phyloP scores from a whole-genome alignment of 2,113 vertebrate genomes.

The Aythya baeri region DNA sequence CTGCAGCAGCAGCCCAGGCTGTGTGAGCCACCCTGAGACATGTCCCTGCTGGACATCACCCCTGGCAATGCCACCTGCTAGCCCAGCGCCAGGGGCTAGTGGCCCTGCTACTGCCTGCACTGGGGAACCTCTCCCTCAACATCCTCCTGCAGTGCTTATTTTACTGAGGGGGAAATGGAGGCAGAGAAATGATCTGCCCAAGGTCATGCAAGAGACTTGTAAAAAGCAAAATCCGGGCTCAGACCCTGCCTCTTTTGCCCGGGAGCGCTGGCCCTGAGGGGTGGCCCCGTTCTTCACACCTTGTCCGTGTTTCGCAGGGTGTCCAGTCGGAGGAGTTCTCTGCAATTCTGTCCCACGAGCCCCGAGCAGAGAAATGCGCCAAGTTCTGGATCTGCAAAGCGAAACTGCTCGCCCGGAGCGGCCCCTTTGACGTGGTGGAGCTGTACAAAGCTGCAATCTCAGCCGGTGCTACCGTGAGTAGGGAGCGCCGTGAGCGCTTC shows the following conservation, averaged over 20 bases:
- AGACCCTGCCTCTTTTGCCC: background rate
- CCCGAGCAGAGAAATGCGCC: constrained; percentile 86
- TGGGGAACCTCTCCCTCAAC: background rate
- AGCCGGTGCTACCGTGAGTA: constrained; percentile 81
- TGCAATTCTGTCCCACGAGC: constrained; percentile 79
- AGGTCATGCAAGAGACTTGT: rapidly evolving
- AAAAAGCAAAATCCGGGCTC: background rate
- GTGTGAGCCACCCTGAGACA: background rate
- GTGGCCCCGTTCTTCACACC: background rate
- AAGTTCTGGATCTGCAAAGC: constrained; percentile 93
- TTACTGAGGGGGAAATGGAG: background rate
- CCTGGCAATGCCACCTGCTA: rapidly evolving
- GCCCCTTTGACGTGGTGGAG: constrained; percentile 79
- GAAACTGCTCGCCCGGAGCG: constrained; percentile 80
- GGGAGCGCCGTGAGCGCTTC: rapidly evolving
- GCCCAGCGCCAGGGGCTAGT: background rate
- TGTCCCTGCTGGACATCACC: background rate
- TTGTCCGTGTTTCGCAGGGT: constrained; percentile 74
- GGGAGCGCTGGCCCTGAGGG: rapidly evolving
- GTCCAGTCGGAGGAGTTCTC: constrained; percentile 69
- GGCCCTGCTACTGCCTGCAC: rapidly evolving
- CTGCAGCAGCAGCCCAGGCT: background rate
- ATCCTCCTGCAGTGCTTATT: background rate
- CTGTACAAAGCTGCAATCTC: constrained; percentile 86
- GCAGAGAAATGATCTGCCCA: background rate